Conservation (phyloP, 1,140 invertebrate species). For the Saccostrea glomerata region DNA sequence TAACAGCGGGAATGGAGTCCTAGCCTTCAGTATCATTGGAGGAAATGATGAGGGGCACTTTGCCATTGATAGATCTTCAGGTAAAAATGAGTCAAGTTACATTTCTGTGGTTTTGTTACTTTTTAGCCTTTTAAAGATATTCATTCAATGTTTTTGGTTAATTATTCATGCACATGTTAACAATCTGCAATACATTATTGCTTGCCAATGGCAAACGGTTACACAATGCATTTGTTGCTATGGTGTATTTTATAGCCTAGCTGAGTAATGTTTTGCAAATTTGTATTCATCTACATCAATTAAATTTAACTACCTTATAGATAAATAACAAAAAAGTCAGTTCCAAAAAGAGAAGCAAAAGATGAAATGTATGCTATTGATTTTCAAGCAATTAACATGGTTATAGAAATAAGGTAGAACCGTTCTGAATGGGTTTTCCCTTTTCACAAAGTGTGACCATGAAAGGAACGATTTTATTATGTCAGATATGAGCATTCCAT, state of each 20-base stretch:
- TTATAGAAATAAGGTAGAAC: not conserved
- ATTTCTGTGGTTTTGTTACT: conserved; percentile 18
- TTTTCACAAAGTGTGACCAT: not conserved
- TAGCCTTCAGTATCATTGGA: conserved; percentile 84
- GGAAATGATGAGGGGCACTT: conserved; percentile 92
- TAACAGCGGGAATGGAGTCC: conserved; percentile 88
- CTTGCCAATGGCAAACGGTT: conserved; percentile 14
- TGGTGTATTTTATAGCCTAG: not conserved
- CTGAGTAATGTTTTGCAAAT: not conserved
- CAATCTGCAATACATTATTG: not conserved
- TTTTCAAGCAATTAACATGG: conserved; percentile 25
- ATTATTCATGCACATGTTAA: not conserved
- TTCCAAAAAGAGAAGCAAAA: not conserved
- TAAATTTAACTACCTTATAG: not conserved
- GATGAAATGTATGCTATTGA: not conserved
- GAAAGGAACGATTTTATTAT: not conserved
- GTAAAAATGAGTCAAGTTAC: conserved; percentile 58
- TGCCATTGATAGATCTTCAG: conserved; percentile 89
- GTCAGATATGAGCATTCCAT: not conserved
- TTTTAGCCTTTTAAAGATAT: not conserved
- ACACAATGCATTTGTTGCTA: conserved; percentile 13
- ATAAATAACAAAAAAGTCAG: not conserved
- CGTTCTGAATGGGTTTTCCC: not conserved
- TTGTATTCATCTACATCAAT: not conserved
- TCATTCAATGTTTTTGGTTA: not conserved